phyloP scores from a whole-genome alignment of 2,888 invertebrate genomes.

The Zygothrica quintamaculata region DNA sequence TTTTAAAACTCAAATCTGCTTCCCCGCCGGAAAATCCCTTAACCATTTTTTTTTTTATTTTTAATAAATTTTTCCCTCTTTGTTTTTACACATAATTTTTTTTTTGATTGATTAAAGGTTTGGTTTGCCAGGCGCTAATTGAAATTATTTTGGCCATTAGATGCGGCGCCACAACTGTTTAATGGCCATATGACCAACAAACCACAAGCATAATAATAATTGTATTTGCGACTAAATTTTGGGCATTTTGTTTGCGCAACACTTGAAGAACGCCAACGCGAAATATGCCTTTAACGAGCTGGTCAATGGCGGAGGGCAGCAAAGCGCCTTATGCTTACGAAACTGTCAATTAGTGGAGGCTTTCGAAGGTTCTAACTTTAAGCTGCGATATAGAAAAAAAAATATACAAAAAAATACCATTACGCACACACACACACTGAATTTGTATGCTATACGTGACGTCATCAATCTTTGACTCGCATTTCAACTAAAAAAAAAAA shows the following conservation, averaged over 20 bases:
- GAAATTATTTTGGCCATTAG: conserved; percentile 45
- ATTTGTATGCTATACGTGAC: conserved; percentile 34
- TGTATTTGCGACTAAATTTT: conserved; percentile 48
- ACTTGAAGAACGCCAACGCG: conserved; percentile 48
- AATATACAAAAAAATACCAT: not conserved
- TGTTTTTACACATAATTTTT: not conserved
- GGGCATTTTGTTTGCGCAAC: conserved; percentile 70
- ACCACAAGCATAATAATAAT: conserved; percentile 39
- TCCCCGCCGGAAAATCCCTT: not conserved
- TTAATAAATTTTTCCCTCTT: not conserved
- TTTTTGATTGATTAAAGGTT: conserved; percentile 63
- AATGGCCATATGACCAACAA: conserved; percentile 42
- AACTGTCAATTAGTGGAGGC: conserved; percentile 78
- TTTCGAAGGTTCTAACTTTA: conserved; percentile 56
- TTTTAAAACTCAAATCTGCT: conserved; percentile 3
- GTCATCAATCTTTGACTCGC: conserved; percentile 47
- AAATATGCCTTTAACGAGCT: conserved; percentile 64
- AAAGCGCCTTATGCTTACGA: conserved; percentile 60
- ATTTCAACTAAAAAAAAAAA: conserved; percentile 10
- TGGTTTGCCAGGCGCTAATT: conserved; percentile 55
- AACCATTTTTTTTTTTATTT: not conserved
- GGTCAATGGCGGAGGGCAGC: no score
- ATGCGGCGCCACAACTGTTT: conserved; percentile 39
- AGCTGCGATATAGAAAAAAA: conserved; percentile 31
- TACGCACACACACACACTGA: not conserved